These are phyloP conservation scores for Apamea epomidion DNA, from an alignment of 2,888 invertebrate genomes.

Conservation along the genomic window DNA sequence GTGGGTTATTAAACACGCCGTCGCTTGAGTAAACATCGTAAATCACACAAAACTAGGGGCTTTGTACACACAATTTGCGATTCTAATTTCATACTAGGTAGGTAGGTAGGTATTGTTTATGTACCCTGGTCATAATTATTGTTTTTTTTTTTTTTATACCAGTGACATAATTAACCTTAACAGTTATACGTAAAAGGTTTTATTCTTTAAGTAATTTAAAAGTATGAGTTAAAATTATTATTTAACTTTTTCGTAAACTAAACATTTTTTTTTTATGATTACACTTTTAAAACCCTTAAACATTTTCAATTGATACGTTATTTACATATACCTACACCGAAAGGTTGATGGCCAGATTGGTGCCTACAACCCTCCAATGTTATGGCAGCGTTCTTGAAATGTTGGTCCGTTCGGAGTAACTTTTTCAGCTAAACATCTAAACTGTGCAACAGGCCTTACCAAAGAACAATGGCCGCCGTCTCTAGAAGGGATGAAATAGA, in stretches of 20 bases:
- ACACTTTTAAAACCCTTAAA: conserved; percentile 5
- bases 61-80: conserved; percentile 83
- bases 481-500: conserved; percentile 54
- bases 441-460: conserved; percentile 57
- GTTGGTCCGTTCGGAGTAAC: neutral
- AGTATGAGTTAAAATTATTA: too few relatives aligned
- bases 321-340: neutral
- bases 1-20: conserved; percentile 84
- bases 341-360: neutral
- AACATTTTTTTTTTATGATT: conserved; percentile 14
- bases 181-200: neutral
- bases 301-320: neutral
- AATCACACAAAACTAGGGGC: conserved; percentile 85
- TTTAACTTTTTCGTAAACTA: neutral
- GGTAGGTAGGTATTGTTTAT: conserved; percentile 66
- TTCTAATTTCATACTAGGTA: conserved; percentile 80
- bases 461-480: conserved; percentile 53
- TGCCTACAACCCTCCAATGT: neutral
- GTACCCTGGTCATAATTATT: conserved; percentile 59
- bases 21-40: conserved; percentile 83
- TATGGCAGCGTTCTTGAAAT: too few relatives aligned
- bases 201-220: neutral
- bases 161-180: conserved; percentile 8
- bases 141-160: conserved; percentile 38
- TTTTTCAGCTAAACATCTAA: conserved; percentile 10